phyloP scores from a whole-genome alignment of 2,113 vertebrate species.

The Anas platyrhynchos region DNA sequence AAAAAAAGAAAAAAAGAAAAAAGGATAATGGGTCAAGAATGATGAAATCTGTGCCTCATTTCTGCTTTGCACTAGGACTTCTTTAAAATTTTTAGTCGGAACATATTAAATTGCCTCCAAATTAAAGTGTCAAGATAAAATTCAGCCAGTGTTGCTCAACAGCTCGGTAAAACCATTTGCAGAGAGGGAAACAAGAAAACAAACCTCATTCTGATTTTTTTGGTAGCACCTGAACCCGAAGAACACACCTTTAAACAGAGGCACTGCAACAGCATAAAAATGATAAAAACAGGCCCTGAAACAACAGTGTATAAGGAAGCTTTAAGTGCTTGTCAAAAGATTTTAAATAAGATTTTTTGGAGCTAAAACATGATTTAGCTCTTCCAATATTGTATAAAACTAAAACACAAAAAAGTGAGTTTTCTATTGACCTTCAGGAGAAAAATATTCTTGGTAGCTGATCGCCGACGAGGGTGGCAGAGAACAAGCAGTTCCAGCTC shows the following conservation, averaged over 20 bases:
- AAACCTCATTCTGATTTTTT: not conserved
- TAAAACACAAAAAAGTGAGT: not conserved
- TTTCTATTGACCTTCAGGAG: not conserved
- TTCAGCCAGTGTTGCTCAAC: not conserved
- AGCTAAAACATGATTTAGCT: not conserved
- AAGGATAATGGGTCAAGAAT: not conserved
- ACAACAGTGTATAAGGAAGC: not conserved
- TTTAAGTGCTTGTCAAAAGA: not conserved
- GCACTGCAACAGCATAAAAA: not conserved
- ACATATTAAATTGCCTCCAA: constrained; percentile 14
- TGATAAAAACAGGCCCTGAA: not conserved
- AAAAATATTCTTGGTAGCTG: not conserved
- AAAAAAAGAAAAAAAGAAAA: not conserved
- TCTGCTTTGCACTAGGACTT: not conserved
- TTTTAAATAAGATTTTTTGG: not conserved
- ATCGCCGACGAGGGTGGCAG: not conserved
- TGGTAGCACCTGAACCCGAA: not conserved
- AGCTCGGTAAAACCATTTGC: not conserved
- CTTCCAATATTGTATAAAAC: not conserved
- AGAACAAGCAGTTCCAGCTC: not conserved
- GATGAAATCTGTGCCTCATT: constrained; percentile 14
- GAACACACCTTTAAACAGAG: not conserved
- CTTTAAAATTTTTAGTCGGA: not conserved
- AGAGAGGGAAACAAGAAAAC: not conserved
- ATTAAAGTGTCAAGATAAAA: constrained; percentile 41